A percentile compares a stretch with the other conserved stretches of the same genome.
phyloP scores from a whole-genome alignment of 2,888 invertebrate species.

The Balanococcus diminutus region DNA sequence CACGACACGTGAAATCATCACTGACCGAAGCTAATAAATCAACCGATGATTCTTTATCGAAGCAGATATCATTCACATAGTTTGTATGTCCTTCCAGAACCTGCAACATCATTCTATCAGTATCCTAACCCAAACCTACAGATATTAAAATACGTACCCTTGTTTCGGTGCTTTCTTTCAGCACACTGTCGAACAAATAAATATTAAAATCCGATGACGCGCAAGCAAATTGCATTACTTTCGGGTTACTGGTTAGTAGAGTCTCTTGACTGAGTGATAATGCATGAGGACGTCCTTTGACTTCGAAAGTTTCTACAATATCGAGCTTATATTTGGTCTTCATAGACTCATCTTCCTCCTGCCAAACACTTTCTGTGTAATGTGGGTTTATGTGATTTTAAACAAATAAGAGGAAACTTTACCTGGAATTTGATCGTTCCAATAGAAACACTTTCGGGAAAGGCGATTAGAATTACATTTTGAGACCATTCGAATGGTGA shows the following conservation, averaged over 20 bases:
- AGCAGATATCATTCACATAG: slow-evolving; percentile 73
- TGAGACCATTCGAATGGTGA: slow-evolving; percentile 72
- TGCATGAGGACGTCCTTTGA: slow-evolving; percentile 66
- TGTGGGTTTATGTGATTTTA: not conserved
- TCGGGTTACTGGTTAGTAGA: slow-evolving; percentile 67
- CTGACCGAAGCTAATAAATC: slow-evolving; percentile 74
- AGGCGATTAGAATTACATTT: slow-evolving; percentile 68
- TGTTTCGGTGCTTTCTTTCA: slow-evolving; percentile 50
- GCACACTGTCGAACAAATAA: slow-evolving; percentile 56
- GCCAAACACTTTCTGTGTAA: slow-evolving; percentile 26
- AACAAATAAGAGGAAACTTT: slow-evolving; percentile 50
- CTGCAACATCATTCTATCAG: slow-evolving; percentile 60
- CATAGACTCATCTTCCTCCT: slow-evolving; percentile 65
- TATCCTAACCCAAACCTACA: not conserved
- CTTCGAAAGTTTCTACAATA: slow-evolving; percentile 66
- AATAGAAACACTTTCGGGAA: slow-evolving; percentile 66
- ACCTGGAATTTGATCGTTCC: slow-evolving; percentile 68
- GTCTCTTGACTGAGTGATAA: slow-evolving; percentile 70
- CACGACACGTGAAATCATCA: slow-evolving; percentile 75
- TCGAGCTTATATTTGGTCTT: slow-evolving; percentile 66
- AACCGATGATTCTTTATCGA: slow-evolving; percentile 69
- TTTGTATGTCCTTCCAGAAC: slow-evolving; percentile 69
- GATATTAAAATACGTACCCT: not conserved
- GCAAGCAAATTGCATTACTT: slow-evolving; percentile 65
- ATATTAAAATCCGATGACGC: slow-evolving; percentile 67